Evolutionary conservation across 2,888 invertebrate genomes (phyloP).

Genomic region (Rhodophaea formosa): DNA sequence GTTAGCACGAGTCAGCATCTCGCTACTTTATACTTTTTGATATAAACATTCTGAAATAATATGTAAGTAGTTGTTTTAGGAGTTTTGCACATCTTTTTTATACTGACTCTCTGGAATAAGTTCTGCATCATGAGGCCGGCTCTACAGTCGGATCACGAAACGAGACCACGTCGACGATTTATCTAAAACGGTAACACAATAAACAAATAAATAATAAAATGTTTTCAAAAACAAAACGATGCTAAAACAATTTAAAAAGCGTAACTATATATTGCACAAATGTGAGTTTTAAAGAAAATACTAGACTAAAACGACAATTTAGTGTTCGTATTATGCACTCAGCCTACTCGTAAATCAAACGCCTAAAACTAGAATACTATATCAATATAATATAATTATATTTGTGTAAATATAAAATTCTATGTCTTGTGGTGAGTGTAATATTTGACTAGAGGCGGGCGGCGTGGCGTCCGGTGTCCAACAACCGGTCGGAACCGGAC

Average conservation of each 20-base stretch:
- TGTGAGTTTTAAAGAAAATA: slow-evolving; percentile 61
- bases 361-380: slow-evolving; percentile 81
- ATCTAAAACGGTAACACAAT: slow-evolving; percentile 53
- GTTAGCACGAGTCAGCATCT: neutral
- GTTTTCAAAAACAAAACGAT: slow-evolving; percentile 50
- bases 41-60: neutral
- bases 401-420: slow-evolving; percentile 82
- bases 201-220: slow-evolving; percentile 45
- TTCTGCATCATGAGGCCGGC: slow-evolving; percentile 38
- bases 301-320: slow-evolving; percentile 54
- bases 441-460: slow-evolving; percentile 80
- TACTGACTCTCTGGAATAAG: neutral
- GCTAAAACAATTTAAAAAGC: slow-evolving; percentile 70
- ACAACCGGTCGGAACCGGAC: slow-evolving; percentile 33
- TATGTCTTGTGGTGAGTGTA: slow-evolving; percentile 77
- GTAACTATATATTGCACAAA: slow-evolving; percentile 77
- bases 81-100: neutral
- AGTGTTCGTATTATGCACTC: slow-evolving; percentile 51
- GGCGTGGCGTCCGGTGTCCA: slow-evolving; percentile 47
- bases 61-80: too few species aligned
- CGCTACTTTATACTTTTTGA: neutral
- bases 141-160: slow-evolving; percentile 44
- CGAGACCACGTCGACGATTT: slow-evolving; percentile 57
- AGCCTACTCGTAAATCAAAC: slow-evolving; percentile 72
- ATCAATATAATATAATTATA: slow-evolving; percentile 80